phyloP scores from a whole-genome alignment of 2,888 invertebrate genomes.

The Chrysomela aeneicollis region DNA sequence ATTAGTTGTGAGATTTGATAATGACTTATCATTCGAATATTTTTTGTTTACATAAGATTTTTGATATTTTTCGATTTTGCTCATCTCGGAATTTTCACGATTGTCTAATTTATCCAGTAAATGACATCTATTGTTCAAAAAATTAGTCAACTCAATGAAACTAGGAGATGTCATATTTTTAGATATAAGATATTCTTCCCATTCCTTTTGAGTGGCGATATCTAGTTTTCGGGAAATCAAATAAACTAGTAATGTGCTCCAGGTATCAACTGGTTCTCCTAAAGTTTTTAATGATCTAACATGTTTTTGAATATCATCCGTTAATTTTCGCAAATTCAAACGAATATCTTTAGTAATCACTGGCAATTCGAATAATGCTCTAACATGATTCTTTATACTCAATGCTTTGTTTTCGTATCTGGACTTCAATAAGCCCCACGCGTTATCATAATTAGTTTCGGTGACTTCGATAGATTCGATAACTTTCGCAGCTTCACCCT shows the following conservation, averaged over 20 bases:
- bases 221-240: constrained; percentile 7
- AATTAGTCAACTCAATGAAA: not conserved
- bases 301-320: too few species aligned
- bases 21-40: too few species aligned
- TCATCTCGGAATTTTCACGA: too few species aligned
- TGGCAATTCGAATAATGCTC: constrained; percentile 11
- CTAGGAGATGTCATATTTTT: not conserved
- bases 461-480: constrained; percentile 2
- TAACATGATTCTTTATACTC: constrained; percentile 12
- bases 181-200: constrained; percentile 1
- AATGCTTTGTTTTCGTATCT: constrained; percentile 13
- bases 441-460: constrained; percentile 12
- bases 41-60: too few species aligned
- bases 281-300: constrained; percentile 16
- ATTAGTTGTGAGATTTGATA: too few species aligned
- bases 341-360: not conserved
- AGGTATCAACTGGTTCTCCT: constrained; percentile 17
- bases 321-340: constrained; percentile 4
- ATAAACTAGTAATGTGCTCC: constrained; percentile 16
- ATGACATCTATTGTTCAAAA: constrained; percentile 5
- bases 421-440: constrained; percentile 14
- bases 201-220: not conserved
- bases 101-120: constrained; percentile 3
- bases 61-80: too few species aligned
- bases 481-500: not conserved